Conservation (phyloP, 2,888 invertebrate genomes). For the Fragum sueziense region DNA sequence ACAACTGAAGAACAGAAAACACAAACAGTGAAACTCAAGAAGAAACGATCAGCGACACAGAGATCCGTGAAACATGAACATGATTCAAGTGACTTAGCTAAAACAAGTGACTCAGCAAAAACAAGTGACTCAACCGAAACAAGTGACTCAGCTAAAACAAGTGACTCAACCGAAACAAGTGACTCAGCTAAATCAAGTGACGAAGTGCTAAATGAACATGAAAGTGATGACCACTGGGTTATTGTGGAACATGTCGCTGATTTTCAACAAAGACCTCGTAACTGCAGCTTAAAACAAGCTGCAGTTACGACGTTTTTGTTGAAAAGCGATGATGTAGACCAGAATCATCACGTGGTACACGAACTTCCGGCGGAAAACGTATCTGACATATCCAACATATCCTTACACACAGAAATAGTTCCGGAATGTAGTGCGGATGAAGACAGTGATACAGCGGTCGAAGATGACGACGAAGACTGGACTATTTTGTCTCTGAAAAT, state of each 20-base stretch:
- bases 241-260: too few species aligned
- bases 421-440: neutral
- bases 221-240: constrained; percentile 37
- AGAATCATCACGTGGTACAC: neutral
- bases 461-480: constrained; percentile 38
- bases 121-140: too few species aligned
- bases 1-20: neutral
- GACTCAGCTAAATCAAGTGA: neutral
- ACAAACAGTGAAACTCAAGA: neutral
- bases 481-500: constrained; percentile 45
- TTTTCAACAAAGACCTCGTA: too few species aligned
- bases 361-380: neutral
- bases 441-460: neutral
- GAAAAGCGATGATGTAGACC: neutral
- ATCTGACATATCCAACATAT: too few species aligned
- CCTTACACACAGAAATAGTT: neutral
- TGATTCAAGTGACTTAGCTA: too few species aligned
- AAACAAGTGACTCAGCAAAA: neutral
- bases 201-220: neutral
- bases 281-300: too few species aligned
- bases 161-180: neutral
- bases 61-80: too few species aligned
- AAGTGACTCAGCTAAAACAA: neutral
- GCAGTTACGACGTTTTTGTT: too few species aligned
- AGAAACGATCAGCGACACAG: neutral